Evolutionary conservation across 2,797 vertebrate species (phyloP), one percentile per base, ranked within the genome.

Genomic region (Gymnoscopelus microlampas): DNA sequence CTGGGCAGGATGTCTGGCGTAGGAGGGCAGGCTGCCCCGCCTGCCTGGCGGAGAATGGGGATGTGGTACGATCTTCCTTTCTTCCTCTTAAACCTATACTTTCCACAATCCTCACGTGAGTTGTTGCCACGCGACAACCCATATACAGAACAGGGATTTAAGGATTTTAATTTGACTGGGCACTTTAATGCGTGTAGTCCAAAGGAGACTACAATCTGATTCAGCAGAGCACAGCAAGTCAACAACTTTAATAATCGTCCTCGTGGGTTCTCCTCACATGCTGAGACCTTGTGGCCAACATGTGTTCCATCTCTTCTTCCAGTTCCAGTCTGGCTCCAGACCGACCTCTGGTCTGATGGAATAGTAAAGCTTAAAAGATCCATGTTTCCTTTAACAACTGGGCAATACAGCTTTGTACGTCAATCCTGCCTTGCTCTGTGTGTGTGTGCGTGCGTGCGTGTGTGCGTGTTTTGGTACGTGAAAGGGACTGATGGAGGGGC

Each of bases 1-100:
- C 73, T 77, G 81, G 71, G 61, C 79, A 76, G 83, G 77, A 82
- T 77, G 82, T 86, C 76, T 87, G 81, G 66, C 60, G 62, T 71
- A 63, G 63, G 69, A 68, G 73, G 58, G 65, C 2, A 49, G 35
- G 71, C 70, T 68, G 71, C 49, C 49, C 70, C 66, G 71, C 49
- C 49, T 48, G 61, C 63, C 65, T 76, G 68, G 63, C 50, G 26
- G 56, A 11, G 48, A 15, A 67, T 57, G 59, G 67, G 71, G 44
- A 26, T 65, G 56, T 66, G 9, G 39, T 59, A 35, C 5, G 3
- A 12, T 44, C 29, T 59, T 63, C 29, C 19, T 69, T 75, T 57
- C 39, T 58, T 54, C 15, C 53, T 15, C 62, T 6, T 44, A 66
- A 71, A 9, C 53, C 9, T 39, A 63, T 59, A 47, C 53, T 68